Evolutionary conservation across 1,140 invertebrate genomes (phyloP).

Genomic region (Drosophila malerkotliana): DNA sequence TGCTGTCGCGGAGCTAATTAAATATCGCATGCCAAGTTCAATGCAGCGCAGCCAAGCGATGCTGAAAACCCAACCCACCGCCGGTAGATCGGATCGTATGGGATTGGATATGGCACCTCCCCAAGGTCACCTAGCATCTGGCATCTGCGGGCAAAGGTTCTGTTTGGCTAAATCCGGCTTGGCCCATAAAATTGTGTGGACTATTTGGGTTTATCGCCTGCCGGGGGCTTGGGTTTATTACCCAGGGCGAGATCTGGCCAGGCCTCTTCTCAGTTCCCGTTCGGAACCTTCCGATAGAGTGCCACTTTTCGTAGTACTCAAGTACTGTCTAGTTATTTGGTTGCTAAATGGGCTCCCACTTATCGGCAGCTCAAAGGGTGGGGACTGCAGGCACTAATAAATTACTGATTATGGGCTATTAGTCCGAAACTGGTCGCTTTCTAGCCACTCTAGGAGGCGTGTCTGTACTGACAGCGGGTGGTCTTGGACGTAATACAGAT

Average conservation of each 20-base stretch:
- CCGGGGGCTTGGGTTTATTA: neutral
- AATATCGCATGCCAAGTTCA: constrained; percentile 69
- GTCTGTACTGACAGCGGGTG: too few species aligned
- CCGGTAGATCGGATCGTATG: constrained; percentile 10
- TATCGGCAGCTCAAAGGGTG: neutral
- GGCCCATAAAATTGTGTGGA: neutral
- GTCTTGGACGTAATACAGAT: too few species aligned
- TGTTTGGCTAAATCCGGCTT: constrained; percentile 6
- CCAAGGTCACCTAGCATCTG: constrained; percentile 21
- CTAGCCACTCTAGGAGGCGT: too few species aligned
- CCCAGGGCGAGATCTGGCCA: neutral
- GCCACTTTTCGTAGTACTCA: neutral
- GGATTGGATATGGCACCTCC: constrained; percentile 2
- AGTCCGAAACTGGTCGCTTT: neutral
- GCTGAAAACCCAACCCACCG: constrained; percentile 4
- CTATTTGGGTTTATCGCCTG: neutral
- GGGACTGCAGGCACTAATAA: neutral
- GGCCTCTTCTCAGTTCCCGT: neutral
- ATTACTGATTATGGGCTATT: neutral
- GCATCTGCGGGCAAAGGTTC: constrained; percentile 30
- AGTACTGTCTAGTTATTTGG: neutral
- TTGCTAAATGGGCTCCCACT: neutral
- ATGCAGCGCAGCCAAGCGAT: constrained; percentile 49
- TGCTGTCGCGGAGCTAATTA: constrained; percentile 44
- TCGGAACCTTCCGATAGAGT: neutral